phyloP scores from a whole-genome alignment of 2,888 invertebrate species.

The Polydrusus cervinus region DNA sequence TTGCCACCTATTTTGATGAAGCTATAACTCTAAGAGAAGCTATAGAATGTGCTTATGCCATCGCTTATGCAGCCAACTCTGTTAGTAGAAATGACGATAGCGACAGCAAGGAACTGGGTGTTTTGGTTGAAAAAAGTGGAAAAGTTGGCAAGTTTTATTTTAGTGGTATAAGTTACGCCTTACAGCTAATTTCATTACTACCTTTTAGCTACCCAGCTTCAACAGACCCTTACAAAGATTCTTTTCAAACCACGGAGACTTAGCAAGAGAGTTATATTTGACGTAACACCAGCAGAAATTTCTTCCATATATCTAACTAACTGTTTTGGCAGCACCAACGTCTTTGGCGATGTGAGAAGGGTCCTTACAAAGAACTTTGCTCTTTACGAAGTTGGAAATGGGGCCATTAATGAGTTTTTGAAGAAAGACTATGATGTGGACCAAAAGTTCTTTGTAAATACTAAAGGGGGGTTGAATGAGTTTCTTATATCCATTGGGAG shows the following conservation, averaged over 20 bases:
- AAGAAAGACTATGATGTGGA: not conserved
- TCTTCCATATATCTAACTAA: conserved; percentile 37
- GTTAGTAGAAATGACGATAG: conserved; percentile 25
- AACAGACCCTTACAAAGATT: conserved; percentile 36
- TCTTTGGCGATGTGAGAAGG: conserved; percentile 25
- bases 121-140: conserved; percentile 22
- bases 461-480: conserved; percentile 3
- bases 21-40: conserved; percentile 88
- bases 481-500: conserved; percentile 40
- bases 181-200: not conserved
- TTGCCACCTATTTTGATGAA: conserved; percentile 93
- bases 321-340: conserved; percentile 23
- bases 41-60: conserved; percentile 79
- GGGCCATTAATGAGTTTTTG: not conserved
- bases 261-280: conserved; percentile 39
- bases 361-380: not conserved
- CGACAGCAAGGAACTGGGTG: conserved; percentile 28
- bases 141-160: conserved; percentile 33
- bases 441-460: conserved; percentile 16
- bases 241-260: conserved; percentile 36
- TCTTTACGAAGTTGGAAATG: conserved; percentile 38
- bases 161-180: not conserved
- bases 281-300: conserved; percentile 30
- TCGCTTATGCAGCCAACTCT: conserved; percentile 43
- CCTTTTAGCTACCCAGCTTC: conserved; percentile 29